Evolutionary conservation across 2,113 vertebrate species (phyloP).

Genomic region (Glareola pratincola): DNA sequence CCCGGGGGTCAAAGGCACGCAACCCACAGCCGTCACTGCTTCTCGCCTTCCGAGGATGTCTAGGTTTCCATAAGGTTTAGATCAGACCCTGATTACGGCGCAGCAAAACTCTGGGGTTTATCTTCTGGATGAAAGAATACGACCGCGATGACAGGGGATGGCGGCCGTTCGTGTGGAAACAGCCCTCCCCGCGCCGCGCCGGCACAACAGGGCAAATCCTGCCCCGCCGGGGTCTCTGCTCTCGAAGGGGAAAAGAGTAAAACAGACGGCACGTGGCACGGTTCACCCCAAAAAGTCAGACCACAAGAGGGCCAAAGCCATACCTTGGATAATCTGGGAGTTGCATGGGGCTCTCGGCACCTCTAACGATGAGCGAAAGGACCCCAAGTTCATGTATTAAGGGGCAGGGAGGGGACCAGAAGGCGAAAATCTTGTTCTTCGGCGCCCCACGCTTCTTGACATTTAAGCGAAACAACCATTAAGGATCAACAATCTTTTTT

Average conservation of each 20-base stretch:
- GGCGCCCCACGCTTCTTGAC: not conserved
- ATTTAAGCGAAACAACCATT: not conserved
- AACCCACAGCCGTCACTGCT: not conserved
- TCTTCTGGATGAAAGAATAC: not conserved
- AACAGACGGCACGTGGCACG: not conserved
- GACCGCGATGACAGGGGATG: fast-evolving
- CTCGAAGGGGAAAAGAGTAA: not conserved
- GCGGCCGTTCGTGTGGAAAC: not conserved
- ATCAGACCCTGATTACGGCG: not conserved
- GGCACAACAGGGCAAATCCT: not conserved
- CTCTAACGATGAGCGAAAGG: not conserved
- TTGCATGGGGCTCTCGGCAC: not conserved
- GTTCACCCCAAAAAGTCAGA: not conserved
- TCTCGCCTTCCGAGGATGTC: not conserved
- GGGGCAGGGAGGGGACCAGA: not conserved
- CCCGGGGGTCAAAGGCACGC: not conserved
- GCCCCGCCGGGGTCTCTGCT: fast-evolving
- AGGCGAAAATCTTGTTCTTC: not conserved
- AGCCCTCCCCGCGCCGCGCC: fast-evolving
- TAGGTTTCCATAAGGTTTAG: not conserved
- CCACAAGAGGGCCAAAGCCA: not conserved
- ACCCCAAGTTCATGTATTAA: not conserved
- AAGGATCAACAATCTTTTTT: not conserved
- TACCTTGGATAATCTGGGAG: not conserved
- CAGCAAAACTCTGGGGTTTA: not conserved